These are phyloP conservation scores for Sceloporus tristichus DNA, from an alignment of 2,113 vertebrate species.

Conservation along the genomic window DNA sequence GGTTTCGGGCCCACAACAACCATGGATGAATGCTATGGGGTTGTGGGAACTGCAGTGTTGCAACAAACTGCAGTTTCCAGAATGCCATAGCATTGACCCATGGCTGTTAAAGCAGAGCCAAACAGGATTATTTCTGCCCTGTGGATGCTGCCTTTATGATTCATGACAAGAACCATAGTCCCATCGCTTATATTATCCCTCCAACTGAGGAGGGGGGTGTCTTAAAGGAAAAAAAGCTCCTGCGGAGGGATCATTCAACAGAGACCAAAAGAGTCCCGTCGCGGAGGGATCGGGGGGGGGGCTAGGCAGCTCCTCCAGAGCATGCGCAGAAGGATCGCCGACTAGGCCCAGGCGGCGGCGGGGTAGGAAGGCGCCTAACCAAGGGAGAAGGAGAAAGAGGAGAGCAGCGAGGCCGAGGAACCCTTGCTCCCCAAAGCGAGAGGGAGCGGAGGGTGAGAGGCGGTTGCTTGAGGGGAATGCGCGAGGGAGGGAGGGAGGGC, in stretches of 20 bases:
- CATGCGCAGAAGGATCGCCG: slow-evolving; percentile 5
- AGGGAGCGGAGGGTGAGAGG: not conserved
- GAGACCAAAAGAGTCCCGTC: not conserved
- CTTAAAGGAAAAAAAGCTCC: not conserved
- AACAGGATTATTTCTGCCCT: too few species aligned
- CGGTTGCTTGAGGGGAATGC: fast-evolving
- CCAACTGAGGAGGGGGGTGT: not conserved
- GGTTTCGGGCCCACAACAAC: too few species aligned
- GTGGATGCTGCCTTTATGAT: too few species aligned
- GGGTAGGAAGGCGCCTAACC: slow-evolving; percentile 4
- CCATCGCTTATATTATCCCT: not conserved
- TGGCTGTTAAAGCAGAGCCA: too few species aligned
- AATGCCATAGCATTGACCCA: too few species aligned
- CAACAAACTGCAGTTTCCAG: too few species aligned
- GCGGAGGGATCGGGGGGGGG: not conserved
- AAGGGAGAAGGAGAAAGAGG: too few species aligned
- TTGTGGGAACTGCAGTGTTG: too few species aligned
- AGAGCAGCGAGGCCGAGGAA: not conserved
- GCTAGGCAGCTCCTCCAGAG: not conserved
- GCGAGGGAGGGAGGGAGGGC: not conserved
- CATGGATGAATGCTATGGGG: too few species aligned
- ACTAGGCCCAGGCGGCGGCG: slow-evolving; percentile 22
- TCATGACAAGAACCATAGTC: not conserved
- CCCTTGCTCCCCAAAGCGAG: too few species aligned
- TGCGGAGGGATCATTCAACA: not conserved